Conservation (phyloP, 2,888 invertebrate species). For the Machimus atricapillus region DNA sequence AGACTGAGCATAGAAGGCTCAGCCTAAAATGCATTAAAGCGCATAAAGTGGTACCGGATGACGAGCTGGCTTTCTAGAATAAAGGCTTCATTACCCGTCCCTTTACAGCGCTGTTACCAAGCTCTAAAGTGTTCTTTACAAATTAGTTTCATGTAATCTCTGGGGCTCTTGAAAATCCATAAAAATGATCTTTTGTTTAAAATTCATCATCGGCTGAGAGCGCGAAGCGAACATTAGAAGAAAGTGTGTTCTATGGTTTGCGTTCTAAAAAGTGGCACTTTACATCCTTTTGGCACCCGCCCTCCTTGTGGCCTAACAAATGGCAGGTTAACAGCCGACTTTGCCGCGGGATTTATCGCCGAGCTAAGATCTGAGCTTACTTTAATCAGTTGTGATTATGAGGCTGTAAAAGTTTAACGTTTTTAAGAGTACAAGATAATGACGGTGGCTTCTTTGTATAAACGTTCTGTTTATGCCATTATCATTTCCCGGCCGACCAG, state of each 20-base stretch:
- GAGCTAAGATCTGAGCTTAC: neutral
- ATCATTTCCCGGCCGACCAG: neutral
- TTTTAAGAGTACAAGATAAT: neutral
- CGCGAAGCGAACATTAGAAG: neutral
- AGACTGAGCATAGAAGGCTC: neutral
- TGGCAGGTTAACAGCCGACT: neutral
- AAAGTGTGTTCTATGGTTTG: neutral
- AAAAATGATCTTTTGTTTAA: neutral
- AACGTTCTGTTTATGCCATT: neutral
- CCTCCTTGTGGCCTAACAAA: neutral
- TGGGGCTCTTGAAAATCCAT: neutral
- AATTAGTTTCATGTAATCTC: neutral
- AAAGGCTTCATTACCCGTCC: neutral
- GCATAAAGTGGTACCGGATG: neutral
- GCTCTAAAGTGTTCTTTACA: neutral
- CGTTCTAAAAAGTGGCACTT: neutral
- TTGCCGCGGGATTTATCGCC: neutral
- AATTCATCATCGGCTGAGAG: neutral
- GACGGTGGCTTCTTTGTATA: neutral
- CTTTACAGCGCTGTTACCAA: neutral
- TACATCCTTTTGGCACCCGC: neutral
- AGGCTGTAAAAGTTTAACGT: neutral
- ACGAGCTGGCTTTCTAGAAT: neutral
- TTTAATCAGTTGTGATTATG: neutral
- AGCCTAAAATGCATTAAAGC: neutral